A percentile compares a stretch with the other conserved stretches of the same genome.
Conservation (phyloP, 1,140 invertebrate species). For the Diuraphis noxia region DNA sequence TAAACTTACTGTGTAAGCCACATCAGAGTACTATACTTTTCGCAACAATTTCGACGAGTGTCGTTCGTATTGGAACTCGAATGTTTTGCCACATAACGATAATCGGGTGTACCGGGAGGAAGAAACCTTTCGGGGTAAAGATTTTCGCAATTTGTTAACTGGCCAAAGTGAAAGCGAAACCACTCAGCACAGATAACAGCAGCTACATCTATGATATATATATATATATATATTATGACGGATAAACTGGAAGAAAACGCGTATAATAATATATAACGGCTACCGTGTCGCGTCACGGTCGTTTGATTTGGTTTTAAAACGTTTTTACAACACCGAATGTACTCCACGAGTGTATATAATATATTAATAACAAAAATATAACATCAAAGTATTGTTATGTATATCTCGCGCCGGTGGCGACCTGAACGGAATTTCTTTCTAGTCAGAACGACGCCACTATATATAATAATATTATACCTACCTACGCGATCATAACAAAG, state of each 20-base stretch:
- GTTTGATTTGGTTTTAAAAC: constrained; percentile 16
- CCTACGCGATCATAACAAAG: background rate
- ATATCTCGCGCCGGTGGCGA: background rate
- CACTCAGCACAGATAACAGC: background rate
- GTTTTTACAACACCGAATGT: background rate
- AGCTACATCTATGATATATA: background rate
- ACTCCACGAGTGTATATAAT: background rate
- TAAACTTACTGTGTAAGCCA: background rate
- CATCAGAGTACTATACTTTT: background rate
- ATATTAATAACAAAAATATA: background rate
- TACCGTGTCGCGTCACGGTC: constrained; percentile 21
- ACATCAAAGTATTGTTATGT: background rate
- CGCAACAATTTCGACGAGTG: background rate
- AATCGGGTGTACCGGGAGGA: background rate
- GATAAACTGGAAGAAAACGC: background rate
- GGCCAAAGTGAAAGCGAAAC: background rate
- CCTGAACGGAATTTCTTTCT: background rate
- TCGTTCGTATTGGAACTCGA: background rate
- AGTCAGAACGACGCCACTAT: background rate
- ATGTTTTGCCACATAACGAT: background rate
- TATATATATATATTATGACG: background rate
- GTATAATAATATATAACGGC: background rate
- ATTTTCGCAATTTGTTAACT: background rate
- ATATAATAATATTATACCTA: too few relatives aligned
- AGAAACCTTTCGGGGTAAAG: background rate